phyloP scores from a whole-genome alignment of 2,888 invertebrate species.

The Pandemis corylana region DNA sequence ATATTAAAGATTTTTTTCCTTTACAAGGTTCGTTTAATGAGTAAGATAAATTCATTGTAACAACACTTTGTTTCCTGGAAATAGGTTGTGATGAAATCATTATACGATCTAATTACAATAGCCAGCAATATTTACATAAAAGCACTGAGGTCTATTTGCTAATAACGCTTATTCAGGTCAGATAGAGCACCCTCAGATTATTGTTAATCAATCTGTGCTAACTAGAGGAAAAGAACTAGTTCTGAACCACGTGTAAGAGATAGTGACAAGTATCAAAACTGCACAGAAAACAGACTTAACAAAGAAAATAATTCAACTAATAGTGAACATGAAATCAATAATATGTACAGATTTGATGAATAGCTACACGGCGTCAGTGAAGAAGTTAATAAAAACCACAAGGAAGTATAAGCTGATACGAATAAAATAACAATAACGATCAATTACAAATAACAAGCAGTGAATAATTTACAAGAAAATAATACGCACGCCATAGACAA shows the following conservation, averaged over 20 bases:
- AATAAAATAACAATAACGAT: slow-evolving; percentile 40
- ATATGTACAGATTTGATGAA: slow-evolving; percentile 12
- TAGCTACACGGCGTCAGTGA: slow-evolving; percentile 2
- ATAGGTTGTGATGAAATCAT: slow-evolving; percentile 58
- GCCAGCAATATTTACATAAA: slow-evolving; percentile 18
- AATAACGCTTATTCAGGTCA: slow-evolving; percentile 20
- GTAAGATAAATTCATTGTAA: slow-evolving; percentile 58
- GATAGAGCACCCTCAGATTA: slow-evolving; percentile 38
- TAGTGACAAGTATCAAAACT: slow-evolving; percentile 39
- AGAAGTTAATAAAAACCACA: slow-evolving; percentile 35
- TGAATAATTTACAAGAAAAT: slow-evolving; percentile 35
- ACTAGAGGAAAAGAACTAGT: slow-evolving; percentile 63
- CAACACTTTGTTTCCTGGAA: slow-evolving; percentile 59
- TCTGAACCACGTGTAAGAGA: slow-evolving; percentile 63
- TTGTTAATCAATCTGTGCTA: slow-evolving; percentile 61
- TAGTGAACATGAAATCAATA: slow-evolving; percentile 1
- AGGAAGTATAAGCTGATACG: slow-evolving; percentile 32
- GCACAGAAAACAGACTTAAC: slow-evolving; percentile 17
- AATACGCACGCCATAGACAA: slow-evolving; percentile 25
- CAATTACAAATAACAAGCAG: slow-evolving; percentile 30
- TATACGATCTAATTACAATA: slow-evolving; percentile 30
- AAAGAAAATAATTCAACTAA: background rate
- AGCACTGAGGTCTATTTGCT: slow-evolving; percentile 33
- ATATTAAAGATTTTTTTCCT: slow-evolving; percentile 43
- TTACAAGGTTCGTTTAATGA: slow-evolving; percentile 43